phyloP scores from a whole-genome alignment of 2,797 vertebrate genomes.

The Mus spretus region DNA sequence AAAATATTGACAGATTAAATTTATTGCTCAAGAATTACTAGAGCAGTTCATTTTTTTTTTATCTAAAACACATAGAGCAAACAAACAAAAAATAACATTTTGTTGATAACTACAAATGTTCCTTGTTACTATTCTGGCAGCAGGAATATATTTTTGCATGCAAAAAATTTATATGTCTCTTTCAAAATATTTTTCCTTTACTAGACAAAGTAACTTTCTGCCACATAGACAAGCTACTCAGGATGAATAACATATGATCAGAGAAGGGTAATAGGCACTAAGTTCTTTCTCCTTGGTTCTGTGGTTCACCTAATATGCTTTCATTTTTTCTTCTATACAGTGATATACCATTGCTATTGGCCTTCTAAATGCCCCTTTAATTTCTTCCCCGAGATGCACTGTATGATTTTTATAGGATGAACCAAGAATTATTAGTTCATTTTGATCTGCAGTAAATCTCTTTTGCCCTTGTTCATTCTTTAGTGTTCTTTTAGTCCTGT shows the following conservation, averaged over 20 bases:
- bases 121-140: conserved; percentile 31
- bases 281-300: conserved; percentile 68
- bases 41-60: background rate
- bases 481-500: conserved; percentile 79
- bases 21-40: conserved; percentile 29
- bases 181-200: conserved; percentile 80
- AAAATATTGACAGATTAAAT: conserved; percentile 6
- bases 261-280: conserved; percentile 55
- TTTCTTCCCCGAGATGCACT: conserved; percentile 84
- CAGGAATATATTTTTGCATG: background rate
- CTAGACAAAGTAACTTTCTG: conserved; percentile 69
- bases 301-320: conserved; percentile 76
- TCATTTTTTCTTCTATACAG: conserved; percentile 82
- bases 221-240: background rate
- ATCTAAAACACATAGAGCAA: background rate
- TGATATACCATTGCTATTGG: conserved; percentile 84
- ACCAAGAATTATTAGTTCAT: conserved; percentile 88
- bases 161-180: conserved; percentile 1
- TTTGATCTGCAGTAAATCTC: conserved; percentile 89
- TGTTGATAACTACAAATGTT: background rate
- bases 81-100: conserved; percentile 34
- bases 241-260: conserved; percentile 48
- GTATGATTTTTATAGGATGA: conserved; percentile 88
- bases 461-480: conserved; percentile 88
- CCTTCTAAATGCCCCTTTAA: conserved; percentile 88